A percentile compares a stretch with the other conserved stretches of the same genome.
phyloP scores from a whole-genome alignment of 2,113 vertebrate genomes.

The Apeltes quadracus region DNA sequence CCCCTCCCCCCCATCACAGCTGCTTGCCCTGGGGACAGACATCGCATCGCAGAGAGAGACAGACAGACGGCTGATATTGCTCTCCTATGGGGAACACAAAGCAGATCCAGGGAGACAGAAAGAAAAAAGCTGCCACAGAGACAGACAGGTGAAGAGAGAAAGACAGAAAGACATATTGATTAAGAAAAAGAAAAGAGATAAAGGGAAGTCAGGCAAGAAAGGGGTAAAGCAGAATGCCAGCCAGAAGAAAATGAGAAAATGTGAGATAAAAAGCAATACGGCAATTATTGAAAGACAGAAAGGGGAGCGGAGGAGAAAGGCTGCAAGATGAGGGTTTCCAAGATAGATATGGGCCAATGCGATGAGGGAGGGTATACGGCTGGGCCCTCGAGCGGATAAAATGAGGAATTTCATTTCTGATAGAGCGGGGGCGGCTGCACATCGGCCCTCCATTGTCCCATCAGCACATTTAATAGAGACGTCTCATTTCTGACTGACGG shows the following conservation, averaged over 20 bases:
- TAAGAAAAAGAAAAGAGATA: conserved; percentile 28
- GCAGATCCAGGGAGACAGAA: conserved; percentile 35
- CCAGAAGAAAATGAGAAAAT: conserved; percentile 3
- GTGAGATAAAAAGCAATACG: conserved; percentile 22
- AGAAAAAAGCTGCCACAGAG: conserved; percentile 55
- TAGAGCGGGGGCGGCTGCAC: conserved; percentile 18
- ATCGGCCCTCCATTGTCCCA: conserved; percentile 35
- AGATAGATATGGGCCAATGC: conserved; percentile 22
- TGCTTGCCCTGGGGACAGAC: conserved; percentile 66
- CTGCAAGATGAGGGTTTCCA: conserved; percentile 21
- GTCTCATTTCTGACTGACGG: conserved; percentile 46
- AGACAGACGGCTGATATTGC: conserved; percentile 51
- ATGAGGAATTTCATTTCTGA: conserved; percentile 58
- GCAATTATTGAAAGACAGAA: conserved; percentile 6
- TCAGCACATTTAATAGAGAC: conserved; percentile 51
- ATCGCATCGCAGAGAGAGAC: conserved; percentile 30
- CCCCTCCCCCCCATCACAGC: conserved; percentile 77
- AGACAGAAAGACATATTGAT: conserved; percentile 48
- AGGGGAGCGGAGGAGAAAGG: conserved; percentile 16
- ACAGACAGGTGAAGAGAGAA: conserved; percentile 36
- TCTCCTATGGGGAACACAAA: conserved; percentile 22
- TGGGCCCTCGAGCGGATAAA: conserved; percentile 45
- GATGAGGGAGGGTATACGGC: conserved; percentile 5
- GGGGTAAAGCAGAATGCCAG: conserved; percentile 6
- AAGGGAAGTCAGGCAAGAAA: conserved; percentile 33